Conservation (phyloP, 2,888 invertebrate species). For the Megastigmus dorsalis region DNA sequence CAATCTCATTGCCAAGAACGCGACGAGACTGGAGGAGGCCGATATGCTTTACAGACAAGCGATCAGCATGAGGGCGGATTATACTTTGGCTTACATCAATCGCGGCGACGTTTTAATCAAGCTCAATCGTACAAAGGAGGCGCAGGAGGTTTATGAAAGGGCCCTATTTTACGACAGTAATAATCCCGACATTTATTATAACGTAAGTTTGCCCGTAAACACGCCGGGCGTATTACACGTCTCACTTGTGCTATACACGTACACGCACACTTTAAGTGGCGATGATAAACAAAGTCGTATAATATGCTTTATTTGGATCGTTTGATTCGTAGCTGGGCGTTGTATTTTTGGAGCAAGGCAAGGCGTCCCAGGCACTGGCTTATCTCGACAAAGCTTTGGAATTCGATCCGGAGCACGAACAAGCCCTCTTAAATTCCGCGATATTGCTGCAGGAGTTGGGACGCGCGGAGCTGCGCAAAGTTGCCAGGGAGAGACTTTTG, state of each 20-base stretch:
- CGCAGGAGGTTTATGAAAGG: conserved; percentile 94
- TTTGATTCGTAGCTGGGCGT: conserved; percentile 85
- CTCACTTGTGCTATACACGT: background rate
- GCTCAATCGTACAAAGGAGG: conserved; percentile 94
- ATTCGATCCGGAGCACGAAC: conserved; percentile 95
- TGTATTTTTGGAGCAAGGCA: conserved; percentile 93
- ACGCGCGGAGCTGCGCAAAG: conserved; percentile 84
- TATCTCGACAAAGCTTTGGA: conserved; percentile 95
- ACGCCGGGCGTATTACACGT: too few relatives aligned
- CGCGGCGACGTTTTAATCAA: conserved; percentile 96
- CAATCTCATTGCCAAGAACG: conserved; percentile 94
- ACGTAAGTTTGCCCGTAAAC: conserved; percentile 80
- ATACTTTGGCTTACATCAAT: conserved; percentile 97
- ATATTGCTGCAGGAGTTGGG: conserved; percentile 94
- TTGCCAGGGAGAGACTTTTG: conserved; percentile 87
- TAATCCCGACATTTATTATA: conserved; percentile 96
- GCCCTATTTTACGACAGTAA: conserved; percentile 94
- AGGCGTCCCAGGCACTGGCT: conserved; percentile 91
- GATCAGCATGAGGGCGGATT: conserved; percentile 97
- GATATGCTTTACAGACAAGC: conserved; percentile 95
- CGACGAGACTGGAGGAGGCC: conserved; percentile 93
- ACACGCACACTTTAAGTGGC: background rate
- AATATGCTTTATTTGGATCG: background rate
- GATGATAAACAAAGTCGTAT: background rate
- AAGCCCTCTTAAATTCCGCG: conserved; percentile 95